phyloP scores from a whole-genome alignment of 2,797 vertebrate genomes.

The Tympanoctomys barrerae region DNA sequence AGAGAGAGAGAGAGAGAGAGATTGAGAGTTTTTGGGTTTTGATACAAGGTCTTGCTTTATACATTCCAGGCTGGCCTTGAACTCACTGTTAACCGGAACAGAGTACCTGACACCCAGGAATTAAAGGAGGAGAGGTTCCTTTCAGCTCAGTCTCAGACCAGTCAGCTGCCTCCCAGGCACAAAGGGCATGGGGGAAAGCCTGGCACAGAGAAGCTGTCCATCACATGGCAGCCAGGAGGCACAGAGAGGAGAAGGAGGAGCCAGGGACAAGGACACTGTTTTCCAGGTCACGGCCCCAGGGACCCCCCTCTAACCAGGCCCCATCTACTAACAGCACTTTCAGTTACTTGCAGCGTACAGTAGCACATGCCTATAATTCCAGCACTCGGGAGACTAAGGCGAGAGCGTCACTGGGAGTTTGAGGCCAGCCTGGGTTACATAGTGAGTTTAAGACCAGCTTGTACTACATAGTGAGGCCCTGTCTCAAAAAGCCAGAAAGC shows the following conservation, averaged over 20 bases:
- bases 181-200: not conserved
- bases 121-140: not conserved
- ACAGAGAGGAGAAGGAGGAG: not conserved
- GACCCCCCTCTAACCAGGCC: not conserved
- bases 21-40: not conserved
- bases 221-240: not conserved
- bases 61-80: not conserved
- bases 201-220: not conserved
- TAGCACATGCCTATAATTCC: not conserved
- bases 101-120: not conserved
- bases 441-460: not conserved
- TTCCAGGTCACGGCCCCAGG: not conserved
- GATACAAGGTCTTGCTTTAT: not conserved
- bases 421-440: not conserved
- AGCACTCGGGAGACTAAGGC: not conserved
- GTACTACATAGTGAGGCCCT: not conserved
- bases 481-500: not conserved
- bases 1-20: not conserved
- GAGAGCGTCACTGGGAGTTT: not conserved
- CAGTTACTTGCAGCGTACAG: not conserved
- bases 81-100: not conserved
- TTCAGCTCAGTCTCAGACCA: not conserved
- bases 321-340: not conserved
- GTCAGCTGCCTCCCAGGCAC: not conserved
- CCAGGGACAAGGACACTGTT: not conserved